Evolutionary conservation across 1,140 invertebrate genomes (phyloP), one percentile per base, ranked within the genome.

Genomic region (Solenopsis fugax): DNA sequence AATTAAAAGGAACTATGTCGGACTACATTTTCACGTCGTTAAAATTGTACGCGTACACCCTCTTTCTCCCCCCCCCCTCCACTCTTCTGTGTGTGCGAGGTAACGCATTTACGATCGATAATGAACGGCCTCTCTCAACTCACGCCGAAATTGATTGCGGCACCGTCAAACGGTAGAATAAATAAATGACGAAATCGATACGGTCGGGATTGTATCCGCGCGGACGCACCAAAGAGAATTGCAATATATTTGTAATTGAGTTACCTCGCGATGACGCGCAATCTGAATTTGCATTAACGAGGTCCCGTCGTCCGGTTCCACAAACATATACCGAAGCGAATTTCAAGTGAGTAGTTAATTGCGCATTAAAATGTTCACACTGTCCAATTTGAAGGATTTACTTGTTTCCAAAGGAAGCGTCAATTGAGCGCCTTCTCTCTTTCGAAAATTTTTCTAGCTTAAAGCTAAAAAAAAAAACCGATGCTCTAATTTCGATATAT

Each of bases 121-220:
- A 82, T 60, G 52, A 60, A 58, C 69, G 24, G 24, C 50, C 67
- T 34, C 80, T 52, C 37, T 48, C 67, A 12, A 48, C 34, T 56
- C 34, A 34, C 67, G 45, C 24, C 58, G 52, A 58, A 60, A 75
- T 75, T 37, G 54, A 82, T 69, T 21, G 45, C 29, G 76, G 76
- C 48, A 45, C 7, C 54, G 5, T 50, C 80, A 71, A 60, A 84
- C 24, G 69, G 60, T 48, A n/a, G 56, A 84, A 50, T 84, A 84
- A 84, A 84, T 60, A 73, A 75, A 56, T 56, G 69, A 60, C 69
- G 13, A 34, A 45, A 84, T 84, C 80, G 50, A 84, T 84, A 60
- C 29, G 29, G 41, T 16, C 54, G 4, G 37, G 13, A n/a, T 50
- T 48, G 41, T n/a, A n/a, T 62, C 13, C n/a, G 54, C 56, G 24